Conservation (phyloP, 2,113 vertebrate genomes). For the Laticauda colubrina region DNA sequence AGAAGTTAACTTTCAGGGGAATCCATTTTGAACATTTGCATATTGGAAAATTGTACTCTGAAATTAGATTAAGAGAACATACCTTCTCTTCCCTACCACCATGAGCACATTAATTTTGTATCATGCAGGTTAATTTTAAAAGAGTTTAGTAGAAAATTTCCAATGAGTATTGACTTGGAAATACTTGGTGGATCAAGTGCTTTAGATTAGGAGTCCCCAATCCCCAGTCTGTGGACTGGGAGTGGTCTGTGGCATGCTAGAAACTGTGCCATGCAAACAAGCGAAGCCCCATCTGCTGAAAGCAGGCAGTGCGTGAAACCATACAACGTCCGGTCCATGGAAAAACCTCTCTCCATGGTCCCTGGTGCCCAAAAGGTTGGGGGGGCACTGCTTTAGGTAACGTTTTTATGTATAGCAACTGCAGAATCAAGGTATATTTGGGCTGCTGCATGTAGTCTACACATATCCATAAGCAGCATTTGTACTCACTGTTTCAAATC, state of each 20-base stretch:
- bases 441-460: background rate
- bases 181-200: background rate
- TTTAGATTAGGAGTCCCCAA: background rate
- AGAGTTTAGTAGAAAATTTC: background rate
- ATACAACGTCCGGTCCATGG: rapidly evolving
- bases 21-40: background rate
- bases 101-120: background rate
- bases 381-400: background rate
- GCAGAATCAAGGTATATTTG: background rate
- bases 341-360: background rate
- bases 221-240: background rate
- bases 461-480: background rate
- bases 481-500: background rate
- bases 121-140: background rate
- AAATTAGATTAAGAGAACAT: background rate
- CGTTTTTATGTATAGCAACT: background rate
- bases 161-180: background rate
- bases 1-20: background rate
- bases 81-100: background rate
- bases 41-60: background rate
- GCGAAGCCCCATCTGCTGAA: background rate
- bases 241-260: background rate
- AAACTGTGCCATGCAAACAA: background rate
- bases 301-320: background rate
- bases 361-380: background rate